phyloP scores from a whole-genome alignment of 2,113 vertebrate species.

The Ivindomyrus marchei region DNA sequence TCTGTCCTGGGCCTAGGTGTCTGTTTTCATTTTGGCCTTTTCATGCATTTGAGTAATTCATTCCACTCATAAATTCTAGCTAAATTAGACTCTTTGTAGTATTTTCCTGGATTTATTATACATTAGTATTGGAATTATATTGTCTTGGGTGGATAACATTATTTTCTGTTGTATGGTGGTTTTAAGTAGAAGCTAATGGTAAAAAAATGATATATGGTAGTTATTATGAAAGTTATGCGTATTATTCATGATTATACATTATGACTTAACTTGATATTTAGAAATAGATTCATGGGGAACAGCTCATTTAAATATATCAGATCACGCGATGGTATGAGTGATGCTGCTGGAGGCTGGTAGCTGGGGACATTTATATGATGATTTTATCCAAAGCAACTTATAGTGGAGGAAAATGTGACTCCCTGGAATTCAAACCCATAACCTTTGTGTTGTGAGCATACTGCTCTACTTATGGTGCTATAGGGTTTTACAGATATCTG shows the following conservation, averaged over 20 bases:
- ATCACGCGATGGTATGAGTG: not conserved
- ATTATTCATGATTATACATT: not conserved
- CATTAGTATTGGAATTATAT: not conserved
- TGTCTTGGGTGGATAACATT: not conserved
- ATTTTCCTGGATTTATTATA: no score
- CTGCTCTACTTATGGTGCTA: not conserved
- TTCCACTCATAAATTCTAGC: not conserved
- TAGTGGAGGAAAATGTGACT: not conserved
- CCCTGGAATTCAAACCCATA: not conserved
- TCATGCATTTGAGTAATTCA: not conserved
- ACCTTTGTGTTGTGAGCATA: not conserved
- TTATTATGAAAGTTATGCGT: not conserved
- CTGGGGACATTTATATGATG: not conserved
- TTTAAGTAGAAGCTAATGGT: not conserved
- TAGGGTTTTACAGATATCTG: not conserved
- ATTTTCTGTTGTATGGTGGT: not conserved
- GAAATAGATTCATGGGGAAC: not conserved
- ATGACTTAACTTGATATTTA: not conserved
- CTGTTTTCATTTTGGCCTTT: constrained; percentile 14
- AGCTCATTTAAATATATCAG: not conserved
- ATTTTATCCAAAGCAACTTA: not conserved
- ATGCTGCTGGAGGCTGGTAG: not conserved
- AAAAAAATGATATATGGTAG: not conserved
- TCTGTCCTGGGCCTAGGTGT: not conserved
- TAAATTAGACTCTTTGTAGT: not conserved